Base-by-base conservation (phyloP, 1,140 invertebrate species). In the Caenorhabditis elegans region DNA sequence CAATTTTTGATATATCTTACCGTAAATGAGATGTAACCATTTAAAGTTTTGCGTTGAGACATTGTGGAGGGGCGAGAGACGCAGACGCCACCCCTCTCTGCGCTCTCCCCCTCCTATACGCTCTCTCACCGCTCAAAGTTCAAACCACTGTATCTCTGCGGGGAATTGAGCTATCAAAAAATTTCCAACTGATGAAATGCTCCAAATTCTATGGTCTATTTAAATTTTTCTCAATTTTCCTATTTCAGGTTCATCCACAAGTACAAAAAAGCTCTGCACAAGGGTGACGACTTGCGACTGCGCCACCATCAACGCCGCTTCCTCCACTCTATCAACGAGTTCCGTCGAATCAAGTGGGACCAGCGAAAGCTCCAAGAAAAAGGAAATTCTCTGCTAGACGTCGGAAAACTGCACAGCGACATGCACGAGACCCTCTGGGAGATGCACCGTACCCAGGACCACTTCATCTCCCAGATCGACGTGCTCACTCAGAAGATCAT, bases 361-460 rank as follows among this genome's bases (percentile, higher is more conserved):
- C 89, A 90, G 51, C 46, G 88, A 47, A 90, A 90, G 76, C 82
- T 89, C 4, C 86, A 88, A 65, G 88, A 89, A 51, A 86, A 86
- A 76, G 88, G 89, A 11, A 89, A 89, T 77, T 89, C 88, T 8
- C 83, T 89, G 15, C 75, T 89, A 34, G 88, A 89, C 70, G 89
- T 89, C 39, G 88, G 89, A 39, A 89, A 89, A 86, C 76, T 89
- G 13, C 88, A 89, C 65, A 88, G 86, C 39, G 88, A 89, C 80
- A 89, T 89, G 88, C 88, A 89, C 51, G 88, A 89, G 39, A 89
- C 88, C 0, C 77, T 90, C 19, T 89, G 88, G 88, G 88, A 89
- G 76, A 89, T 89, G 88, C 88, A 89, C 65, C 70, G 86, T 3
- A 89, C 88, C 5, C 88, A 89, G 55, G 88, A 89, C 55, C 88